Evolutionary conservation across 2,113 vertebrate genomes (phyloP).

Genomic region (Myotis lucifugus): DNA sequence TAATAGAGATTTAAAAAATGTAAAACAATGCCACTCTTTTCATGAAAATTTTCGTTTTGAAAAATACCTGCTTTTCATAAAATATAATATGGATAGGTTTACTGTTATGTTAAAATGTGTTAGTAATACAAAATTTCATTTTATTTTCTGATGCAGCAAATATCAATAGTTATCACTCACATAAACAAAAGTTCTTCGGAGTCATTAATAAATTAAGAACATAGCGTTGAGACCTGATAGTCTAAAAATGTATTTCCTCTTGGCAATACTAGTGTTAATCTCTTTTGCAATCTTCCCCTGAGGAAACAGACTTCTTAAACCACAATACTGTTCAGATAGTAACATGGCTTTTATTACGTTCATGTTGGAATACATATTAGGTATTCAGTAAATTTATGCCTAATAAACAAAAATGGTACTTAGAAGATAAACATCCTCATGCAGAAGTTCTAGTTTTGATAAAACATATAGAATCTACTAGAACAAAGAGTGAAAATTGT

Average conservation of each 20-base stretch:
- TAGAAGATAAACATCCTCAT: neutral
- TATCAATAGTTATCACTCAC: neutral
- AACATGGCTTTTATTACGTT: neutral
- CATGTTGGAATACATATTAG: neutral
- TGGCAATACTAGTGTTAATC: neutral
- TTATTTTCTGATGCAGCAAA: constrained; percentile 17
- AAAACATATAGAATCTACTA: neutral
- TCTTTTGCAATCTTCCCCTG: neutral
- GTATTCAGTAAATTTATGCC: neutral
- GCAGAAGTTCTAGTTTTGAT: constrained; percentile 5
- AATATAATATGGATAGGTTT: neutral
- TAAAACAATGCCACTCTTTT: neutral
- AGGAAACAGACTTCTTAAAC: neutral
- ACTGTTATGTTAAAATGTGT: neutral
- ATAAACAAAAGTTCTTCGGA: neutral
- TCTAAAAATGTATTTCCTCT: neutral
- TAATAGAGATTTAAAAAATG: constrained; percentile 7
- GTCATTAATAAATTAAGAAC: constrained; percentile 27
- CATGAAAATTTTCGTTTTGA: neutral
- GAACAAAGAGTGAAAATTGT: neutral
- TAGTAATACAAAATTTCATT: constrained; percentile 3
- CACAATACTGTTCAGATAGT: neutral
- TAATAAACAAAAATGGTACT: neutral
- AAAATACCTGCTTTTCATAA: constrained; percentile 4
- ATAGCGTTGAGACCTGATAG: neutral